Evolutionary conservation across 2,888 invertebrate species (phyloP).

Genomic region (Halictus quadricinctus): DNA sequence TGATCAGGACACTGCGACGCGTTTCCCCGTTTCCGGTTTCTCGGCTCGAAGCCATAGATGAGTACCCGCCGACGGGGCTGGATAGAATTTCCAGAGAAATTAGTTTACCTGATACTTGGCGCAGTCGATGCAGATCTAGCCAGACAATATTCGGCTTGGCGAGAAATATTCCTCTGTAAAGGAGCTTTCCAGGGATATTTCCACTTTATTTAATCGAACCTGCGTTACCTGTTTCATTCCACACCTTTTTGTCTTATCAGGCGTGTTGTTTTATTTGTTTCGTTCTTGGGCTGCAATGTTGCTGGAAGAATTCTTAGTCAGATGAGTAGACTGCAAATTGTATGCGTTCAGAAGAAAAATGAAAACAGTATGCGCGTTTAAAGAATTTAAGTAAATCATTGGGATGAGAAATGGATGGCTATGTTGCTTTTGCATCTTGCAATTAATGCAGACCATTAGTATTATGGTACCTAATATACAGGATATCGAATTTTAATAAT

Average conservation of each 20-base stretch:
- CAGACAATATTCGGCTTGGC: not conserved
- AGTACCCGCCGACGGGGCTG: conserved; percentile 10
- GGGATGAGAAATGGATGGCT: no score
- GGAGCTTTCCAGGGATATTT: not conserved
- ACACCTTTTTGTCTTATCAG: not conserved
- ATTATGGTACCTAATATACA: no score
- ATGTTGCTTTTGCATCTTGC: no score
- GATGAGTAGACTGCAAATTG: not conserved
- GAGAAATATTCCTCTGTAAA: not conserved
- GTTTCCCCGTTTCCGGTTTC: conserved; percentile 54
- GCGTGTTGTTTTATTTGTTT: not conserved
- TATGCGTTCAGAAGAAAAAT: not conserved
- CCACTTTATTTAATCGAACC: not conserved
- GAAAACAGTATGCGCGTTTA: not conserved
- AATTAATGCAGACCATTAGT: no score
- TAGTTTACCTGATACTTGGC: not conserved
- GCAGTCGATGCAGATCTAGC: not conserved
- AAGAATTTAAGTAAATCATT: not conserved
- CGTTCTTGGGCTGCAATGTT: not conserved
- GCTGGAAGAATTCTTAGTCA: not conserved
- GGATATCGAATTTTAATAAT: no score
- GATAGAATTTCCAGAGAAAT: conserved; percentile 8
- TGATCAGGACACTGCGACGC: conserved; percentile 34
- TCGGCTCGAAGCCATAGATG: conserved; percentile 44
- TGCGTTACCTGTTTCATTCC: not conserved